Percentiles rank a stretch among this genome's conserved stretches.
These are phyloP conservation scores for Eulacestoma nigropectus DNA, from an alignment of 2,113 vertebrate species.

Conservation along the genomic window DNA sequence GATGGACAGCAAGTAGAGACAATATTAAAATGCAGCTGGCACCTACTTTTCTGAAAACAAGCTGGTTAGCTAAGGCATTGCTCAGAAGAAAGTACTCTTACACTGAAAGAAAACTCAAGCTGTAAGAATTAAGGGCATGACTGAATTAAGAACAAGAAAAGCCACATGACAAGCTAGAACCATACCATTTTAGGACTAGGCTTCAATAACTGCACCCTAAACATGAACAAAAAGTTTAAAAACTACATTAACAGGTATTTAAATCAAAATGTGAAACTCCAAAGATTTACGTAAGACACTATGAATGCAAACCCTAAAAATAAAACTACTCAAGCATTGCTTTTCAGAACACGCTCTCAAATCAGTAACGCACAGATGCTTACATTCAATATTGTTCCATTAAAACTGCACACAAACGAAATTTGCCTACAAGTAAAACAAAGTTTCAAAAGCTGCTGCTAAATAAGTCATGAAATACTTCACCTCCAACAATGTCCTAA, in stretches of 20 bases:
- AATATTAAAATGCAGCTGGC: background rate
- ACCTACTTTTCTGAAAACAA: background rate
- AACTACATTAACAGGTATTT: background rate
- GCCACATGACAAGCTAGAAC: background rate
- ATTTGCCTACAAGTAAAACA: background rate
- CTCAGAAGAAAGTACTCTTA: background rate
- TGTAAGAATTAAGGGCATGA: background rate
- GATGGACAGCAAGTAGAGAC: background rate
- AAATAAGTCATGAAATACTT: background rate
- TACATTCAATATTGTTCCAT: background rate
- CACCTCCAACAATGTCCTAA: background rate
- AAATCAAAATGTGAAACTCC: background rate
- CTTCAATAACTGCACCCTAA: background rate
- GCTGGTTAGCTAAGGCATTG: background rate
- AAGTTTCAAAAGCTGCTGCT: background rate
- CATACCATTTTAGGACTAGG: background rate
- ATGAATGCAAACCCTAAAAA: background rate
- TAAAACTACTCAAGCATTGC: background rate
- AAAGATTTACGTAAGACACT: background rate
- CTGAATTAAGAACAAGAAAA: background rate
- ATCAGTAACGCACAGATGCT: background rate
- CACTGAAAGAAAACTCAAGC: background rate
- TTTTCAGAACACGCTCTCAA: background rate
- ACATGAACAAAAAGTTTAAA: background rate
- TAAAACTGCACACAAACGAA: background rate